phyloP scores from a whole-genome alignment of 2,797 vertebrate genomes.

The Sebastes steindachneri region DNA sequence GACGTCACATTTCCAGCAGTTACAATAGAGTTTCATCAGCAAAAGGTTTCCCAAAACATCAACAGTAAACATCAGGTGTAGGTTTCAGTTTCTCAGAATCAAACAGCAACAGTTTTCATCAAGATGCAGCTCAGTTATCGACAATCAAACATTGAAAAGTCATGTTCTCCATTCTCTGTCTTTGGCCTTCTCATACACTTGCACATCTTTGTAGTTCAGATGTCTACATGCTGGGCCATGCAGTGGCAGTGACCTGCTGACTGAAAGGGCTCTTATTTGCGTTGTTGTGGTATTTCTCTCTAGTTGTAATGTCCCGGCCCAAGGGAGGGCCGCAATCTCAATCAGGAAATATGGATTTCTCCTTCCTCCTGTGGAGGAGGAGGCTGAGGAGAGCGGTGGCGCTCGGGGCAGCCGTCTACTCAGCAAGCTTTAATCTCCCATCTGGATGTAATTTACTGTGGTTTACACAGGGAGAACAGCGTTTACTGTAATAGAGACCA shows the following conservation, averaged over 20 bases:
- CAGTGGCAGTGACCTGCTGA: conserved; percentile 51
- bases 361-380: conserved; percentile 73
- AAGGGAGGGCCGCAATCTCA: conserved; percentile 80
- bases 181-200: background rate
- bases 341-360: conserved; percentile 89
- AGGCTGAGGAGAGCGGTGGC: conserved; percentile 57
- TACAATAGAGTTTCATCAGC: background rate
- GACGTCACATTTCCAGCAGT: conserved; percentile 9
- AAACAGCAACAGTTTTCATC: background rate
- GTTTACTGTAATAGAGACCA: conserved; percentile 88
- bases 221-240: conserved; percentile 4
- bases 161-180: background rate
- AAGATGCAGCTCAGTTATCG: background rate
- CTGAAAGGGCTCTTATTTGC: conserved; percentile 39
- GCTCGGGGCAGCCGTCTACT: conserved; percentile 81
- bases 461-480: conserved; percentile 85
- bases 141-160: background rate
- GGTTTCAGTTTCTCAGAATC: background rate
- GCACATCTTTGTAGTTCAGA: conserved; percentile 12
- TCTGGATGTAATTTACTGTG: conserved; percentile 87
- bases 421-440: conserved; percentile 86
- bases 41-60: background rate
- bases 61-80: background rate
- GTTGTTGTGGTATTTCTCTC: conserved; percentile 75
- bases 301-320: conserved; percentile 78